These are phyloP conservation scores for Peromyscus aztecus DNA, from an alignment of 2,797 vertebrate species.

Conservation along the genomic window DNA sequence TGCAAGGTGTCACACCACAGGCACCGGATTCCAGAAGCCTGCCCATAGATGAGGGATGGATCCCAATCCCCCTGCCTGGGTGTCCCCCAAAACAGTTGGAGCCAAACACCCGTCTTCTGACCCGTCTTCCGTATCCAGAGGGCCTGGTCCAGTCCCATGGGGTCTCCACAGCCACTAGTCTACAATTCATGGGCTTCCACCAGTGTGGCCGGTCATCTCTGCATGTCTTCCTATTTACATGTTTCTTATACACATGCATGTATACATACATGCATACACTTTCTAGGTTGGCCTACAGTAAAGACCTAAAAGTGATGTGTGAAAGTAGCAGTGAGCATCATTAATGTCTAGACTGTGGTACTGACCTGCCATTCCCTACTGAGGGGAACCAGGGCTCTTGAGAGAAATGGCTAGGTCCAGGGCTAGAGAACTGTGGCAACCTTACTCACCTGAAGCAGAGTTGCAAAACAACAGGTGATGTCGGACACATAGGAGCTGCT, in stretches of 20 bases:
- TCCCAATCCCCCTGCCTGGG: no score
- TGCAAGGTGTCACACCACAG: no score
- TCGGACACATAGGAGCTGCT: neutral
- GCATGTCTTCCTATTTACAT: neutral
- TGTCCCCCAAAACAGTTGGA: no score
- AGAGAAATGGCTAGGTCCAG: slow-evolving; percentile 36
- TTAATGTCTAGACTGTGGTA: slow-evolving; percentile 1
- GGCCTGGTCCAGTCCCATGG: no score
- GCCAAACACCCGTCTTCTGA: no score
- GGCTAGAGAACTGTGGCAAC: slow-evolving; percentile 2
- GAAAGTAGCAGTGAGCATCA: slow-evolving; percentile 6
- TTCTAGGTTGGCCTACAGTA: slow-evolving; percentile 54
- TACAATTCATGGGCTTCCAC: no score
- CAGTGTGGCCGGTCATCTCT: no score
- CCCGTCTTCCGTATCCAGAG: no score
- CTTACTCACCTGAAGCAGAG: slow-evolving; percentile 47
- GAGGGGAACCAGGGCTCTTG: slow-evolving; percentile 24
- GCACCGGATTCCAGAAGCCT: no score
- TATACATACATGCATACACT: neutral
- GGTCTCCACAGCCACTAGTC: no score
- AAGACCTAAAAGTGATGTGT: slow-evolving; percentile 46
- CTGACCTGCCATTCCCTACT: slow-evolving; percentile 40
- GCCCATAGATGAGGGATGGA: no score
- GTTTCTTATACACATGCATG: neutral
- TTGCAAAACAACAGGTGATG: neutral